These are phyloP conservation scores for Stramonita haemastoma DNA, from an alignment of 2,888 invertebrate genomes.

Conservation along the genomic window DNA sequence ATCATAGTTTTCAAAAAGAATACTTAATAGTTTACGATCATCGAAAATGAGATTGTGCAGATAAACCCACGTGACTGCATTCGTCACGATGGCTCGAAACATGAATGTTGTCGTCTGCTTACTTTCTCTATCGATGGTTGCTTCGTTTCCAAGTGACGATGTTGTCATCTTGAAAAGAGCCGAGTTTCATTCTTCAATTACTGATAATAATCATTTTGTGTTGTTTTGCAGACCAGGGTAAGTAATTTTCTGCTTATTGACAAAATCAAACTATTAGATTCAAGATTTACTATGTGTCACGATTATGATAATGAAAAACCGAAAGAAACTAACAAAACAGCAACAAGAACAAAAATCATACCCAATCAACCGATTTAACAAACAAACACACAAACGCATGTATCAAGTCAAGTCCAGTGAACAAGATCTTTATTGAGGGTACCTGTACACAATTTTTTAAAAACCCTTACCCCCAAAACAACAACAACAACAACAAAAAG, in stretches of 20 bases:
- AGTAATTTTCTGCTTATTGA: constrained; percentile 45
- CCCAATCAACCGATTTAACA: neutral
- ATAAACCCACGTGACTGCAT: neutral
- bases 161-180: constrained; percentile 56
- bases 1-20: neutral
- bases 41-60: neutral
- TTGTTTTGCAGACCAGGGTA: constrained; percentile 75
- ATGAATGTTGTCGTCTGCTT: constrained; percentile 22
- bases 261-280: neutral
- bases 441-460: neutral
- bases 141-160: constrained; percentile 45
- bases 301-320: no score
- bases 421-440: no score
- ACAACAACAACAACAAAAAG: no score
- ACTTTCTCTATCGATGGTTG: neutral
- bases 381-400: neutral
- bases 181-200: constrained; percentile 57
- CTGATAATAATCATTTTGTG: constrained; percentile 64
- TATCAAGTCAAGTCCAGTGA: no score
- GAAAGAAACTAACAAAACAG: neutral
- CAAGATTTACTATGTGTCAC: neutral
- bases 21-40: neutral
- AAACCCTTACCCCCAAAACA: neutral
- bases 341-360: neutral
- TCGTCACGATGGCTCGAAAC: constrained; percentile 41